These are phyloP conservation scores for Ferrisia virgata DNA, from an alignment of 2,888 invertebrate genomes.

Conservation along the genomic window DNA sequence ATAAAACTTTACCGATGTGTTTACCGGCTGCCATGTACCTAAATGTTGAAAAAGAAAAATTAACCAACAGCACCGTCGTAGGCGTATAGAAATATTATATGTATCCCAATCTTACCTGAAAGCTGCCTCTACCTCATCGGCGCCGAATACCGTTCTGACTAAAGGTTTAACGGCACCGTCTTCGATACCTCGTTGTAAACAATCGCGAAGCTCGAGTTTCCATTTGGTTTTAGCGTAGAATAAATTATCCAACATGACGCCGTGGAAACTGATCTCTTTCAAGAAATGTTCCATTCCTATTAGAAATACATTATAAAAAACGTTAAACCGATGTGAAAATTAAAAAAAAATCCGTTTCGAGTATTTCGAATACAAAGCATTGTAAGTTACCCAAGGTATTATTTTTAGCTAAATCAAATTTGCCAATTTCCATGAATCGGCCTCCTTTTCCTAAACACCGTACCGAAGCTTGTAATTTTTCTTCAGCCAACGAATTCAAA, in stretches of 20 bases:
- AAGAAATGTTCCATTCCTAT: constrained; percentile 65
- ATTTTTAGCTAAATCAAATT: constrained; percentile 73
- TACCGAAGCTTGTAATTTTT: constrained; percentile 74
- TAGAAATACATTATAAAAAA: constrained; percentile 49
- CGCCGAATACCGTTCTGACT: constrained; percentile 62
- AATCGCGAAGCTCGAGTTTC: constrained; percentile 58
- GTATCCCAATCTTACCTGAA: too few relatives aligned
- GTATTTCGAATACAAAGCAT: too few relatives aligned
- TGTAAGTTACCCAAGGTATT: constrained; percentile 58
- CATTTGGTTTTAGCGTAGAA: constrained; percentile 58
- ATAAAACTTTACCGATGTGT: constrained; percentile 74
- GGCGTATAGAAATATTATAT: too few relatives aligned
- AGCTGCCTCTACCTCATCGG: constrained; percentile 67
- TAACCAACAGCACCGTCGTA: background rate
- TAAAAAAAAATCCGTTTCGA: background rate
- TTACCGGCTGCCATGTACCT: constrained; percentile 63
- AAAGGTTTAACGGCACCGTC: constrained; percentile 69
- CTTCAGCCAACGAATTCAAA: constrained; percentile 86
- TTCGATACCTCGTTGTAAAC: constrained; percentile 64
- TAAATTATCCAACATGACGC: constrained; percentile 71
- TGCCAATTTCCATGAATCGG: constrained; percentile 81
- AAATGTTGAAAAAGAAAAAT: background rate
- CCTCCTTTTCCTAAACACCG: constrained; percentile 63
- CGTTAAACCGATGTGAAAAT: too few relatives aligned
- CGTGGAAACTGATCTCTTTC: constrained; percentile 72